These are phyloP conservation scores for Orussus abietinus DNA, from an alignment of 1,140 invertebrate genomes.

Conservation along the genomic window DNA sequence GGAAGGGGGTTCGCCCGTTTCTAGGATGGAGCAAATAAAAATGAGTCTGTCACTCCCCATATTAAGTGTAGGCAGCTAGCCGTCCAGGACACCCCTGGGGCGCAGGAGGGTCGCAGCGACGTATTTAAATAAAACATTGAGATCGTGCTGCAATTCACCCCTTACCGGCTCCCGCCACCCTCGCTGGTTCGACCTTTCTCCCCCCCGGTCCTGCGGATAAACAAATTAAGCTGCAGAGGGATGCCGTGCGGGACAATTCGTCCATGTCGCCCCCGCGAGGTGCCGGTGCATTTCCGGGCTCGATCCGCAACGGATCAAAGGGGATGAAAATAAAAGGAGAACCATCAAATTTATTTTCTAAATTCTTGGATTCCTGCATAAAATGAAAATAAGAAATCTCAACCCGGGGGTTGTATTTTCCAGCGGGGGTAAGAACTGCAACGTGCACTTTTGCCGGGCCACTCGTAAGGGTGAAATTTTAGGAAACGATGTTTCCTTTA, in stretches of 20 bases:
- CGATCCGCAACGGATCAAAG: not conserved
- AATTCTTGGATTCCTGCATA: no score
- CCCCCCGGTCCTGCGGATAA: constrained; percentile 25
- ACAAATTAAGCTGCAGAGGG: constrained; percentile 39
- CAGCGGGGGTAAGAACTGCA: no score
- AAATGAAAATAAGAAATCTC: no score
- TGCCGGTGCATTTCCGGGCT: not conserved
- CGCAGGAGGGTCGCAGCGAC: constrained; percentile 31
- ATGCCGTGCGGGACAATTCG: not conserved
- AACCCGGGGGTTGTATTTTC: no score
- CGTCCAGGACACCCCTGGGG: constrained; percentile 38
- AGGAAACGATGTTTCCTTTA: no score
- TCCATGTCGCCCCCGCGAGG: no score
- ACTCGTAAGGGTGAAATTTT: no score
- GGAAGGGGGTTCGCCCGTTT: constrained; percentile 18
- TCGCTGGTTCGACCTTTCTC: constrained; percentile 14
- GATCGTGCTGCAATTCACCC: constrained; percentile 32
- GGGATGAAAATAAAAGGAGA: not conserved
- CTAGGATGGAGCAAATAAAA: constrained; percentile 38
- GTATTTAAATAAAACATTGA: constrained; percentile 44
- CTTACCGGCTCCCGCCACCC: constrained; percentile 14
- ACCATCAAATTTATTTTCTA: no score
- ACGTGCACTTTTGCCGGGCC: no score
- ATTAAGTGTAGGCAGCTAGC: constrained; percentile 39
- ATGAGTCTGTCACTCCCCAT: constrained; percentile 39